phyloP scores from a whole-genome alignment of 2,113 vertebrate genomes.

The Elanus axillaris region DNA sequence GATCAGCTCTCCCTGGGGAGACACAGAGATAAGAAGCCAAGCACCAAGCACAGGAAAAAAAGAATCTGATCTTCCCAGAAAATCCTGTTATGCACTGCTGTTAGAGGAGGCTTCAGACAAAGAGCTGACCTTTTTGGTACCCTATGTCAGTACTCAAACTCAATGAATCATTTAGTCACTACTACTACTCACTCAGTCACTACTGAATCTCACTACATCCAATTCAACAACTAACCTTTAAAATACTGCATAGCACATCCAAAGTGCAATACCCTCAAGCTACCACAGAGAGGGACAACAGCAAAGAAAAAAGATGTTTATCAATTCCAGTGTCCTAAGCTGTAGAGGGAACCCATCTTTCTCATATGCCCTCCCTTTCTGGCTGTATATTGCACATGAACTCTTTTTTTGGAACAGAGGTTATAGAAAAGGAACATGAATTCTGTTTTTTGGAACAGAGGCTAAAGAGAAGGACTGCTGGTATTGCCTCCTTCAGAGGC shows the following conservation, averaged over 20 bases:
- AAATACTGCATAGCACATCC: background rate
- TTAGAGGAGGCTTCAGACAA: background rate
- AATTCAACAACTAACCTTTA: background rate
- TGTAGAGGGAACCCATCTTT: background rate
- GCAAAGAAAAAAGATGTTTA: background rate
- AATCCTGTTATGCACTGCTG: background rate
- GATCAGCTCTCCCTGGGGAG: background rate
- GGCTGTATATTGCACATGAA: background rate
- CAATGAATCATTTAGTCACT: background rate
- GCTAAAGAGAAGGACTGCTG: background rate
- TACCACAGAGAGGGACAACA: background rate
- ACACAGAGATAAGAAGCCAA: background rate
- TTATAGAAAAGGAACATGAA: background rate
- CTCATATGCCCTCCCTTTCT: background rate
- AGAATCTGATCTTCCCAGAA: background rate
- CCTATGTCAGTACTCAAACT: background rate
- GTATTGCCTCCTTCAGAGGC: background rate
- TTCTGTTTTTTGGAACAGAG: background rate
- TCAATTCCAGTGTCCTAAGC: background rate
- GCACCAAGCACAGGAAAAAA: background rate
- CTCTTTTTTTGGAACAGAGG: background rate
- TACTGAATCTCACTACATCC: background rate
- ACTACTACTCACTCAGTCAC: background rate
- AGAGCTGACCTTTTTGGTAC: background rate
- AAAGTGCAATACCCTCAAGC: background rate